Evolutionary conservation across 2,888 invertebrate species (phyloP).

Genomic region (Erannis defoliaria): DNA sequence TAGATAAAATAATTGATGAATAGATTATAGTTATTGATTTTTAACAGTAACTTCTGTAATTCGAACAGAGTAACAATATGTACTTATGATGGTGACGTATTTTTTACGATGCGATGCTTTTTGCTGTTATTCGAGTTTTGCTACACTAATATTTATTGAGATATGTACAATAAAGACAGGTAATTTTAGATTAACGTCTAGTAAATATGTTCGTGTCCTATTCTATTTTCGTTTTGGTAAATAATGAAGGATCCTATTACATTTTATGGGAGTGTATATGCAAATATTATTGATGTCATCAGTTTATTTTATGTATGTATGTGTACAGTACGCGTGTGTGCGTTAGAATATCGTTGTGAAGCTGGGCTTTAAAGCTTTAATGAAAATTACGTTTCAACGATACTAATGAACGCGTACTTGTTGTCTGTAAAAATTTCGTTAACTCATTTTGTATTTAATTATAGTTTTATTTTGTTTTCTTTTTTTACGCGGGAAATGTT

Average conservation of each 20-base stretch:
- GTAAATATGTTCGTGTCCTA: slow-evolving; percentile 50
- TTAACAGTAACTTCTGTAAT: slow-evolving; percentile 69
- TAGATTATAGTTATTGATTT: slow-evolving; percentile 64
- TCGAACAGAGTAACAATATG: slow-evolving; percentile 59
- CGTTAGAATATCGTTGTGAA: background rate
- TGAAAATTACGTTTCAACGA: background rate
- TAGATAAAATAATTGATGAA: slow-evolving; percentile 60
- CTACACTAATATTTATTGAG: slow-evolving; percentile 57
- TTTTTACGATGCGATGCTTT: slow-evolving; percentile 60
- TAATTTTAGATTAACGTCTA: slow-evolving; percentile 59
- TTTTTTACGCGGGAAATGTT: slow-evolving; percentile 62
- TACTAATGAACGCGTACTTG: slow-evolving; percentile 37
- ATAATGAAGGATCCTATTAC: slow-evolving; percentile 44
- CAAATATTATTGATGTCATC: slow-evolving; percentile 57
- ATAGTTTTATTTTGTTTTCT: slow-evolving; percentile 60
- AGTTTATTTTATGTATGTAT: slow-evolving; percentile 60
- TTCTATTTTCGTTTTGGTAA: slow-evolving; percentile 46
- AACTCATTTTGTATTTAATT: slow-evolving; percentile 68
- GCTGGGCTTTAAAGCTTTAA: background rate
- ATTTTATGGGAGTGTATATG: slow-evolving; percentile 52
- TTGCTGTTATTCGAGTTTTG: slow-evolving; percentile 60
- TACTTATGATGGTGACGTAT: slow-evolving; percentile 70
- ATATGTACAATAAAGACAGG: slow-evolving; percentile 63
- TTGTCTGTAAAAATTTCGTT: slow-evolving; percentile 62
- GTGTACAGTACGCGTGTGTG: background rate